Evolutionary conservation across 2,113 vertebrate genomes (phyloP).

Genomic region (Butorides virescens): DNA sequence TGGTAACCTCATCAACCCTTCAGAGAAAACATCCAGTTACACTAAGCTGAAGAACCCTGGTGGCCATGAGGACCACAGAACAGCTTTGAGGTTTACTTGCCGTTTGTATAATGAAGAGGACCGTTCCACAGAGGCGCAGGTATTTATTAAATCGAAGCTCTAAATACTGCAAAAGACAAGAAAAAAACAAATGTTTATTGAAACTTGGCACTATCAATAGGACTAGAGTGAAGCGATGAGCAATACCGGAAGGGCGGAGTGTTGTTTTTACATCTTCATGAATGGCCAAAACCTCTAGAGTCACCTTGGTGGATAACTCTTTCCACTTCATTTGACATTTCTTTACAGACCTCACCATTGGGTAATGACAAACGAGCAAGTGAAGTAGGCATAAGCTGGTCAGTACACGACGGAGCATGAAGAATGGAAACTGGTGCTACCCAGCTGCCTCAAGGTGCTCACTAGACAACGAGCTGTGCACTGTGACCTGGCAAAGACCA

Average conservation of each 20-base stretch:
- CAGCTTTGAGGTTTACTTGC: constrained; percentile 71
- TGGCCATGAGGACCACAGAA: neutral
- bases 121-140: constrained; percentile 81
- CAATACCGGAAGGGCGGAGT: neutral
- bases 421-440: neutral
- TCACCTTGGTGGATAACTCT: neutral
- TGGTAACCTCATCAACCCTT: neutral
- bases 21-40: neutral
- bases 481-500: neutral
- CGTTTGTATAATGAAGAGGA: constrained; percentile 86
- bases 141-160: constrained; percentile 87
- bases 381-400: neutral
- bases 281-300: neutral
- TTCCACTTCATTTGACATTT: neutral
- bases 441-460: neutral
- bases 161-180: constrained; percentile 81
- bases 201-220: neutral
- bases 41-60: neutral
- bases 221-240: neutral
- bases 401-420: rapidly evolving
- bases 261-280: neutral
- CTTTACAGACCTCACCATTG: neutral
- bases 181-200: neutral
- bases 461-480: neutral
- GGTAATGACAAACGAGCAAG: neutral